Conservation (phyloP, 2,113 vertebrate species). For the Hypanus sabinus region DNA sequence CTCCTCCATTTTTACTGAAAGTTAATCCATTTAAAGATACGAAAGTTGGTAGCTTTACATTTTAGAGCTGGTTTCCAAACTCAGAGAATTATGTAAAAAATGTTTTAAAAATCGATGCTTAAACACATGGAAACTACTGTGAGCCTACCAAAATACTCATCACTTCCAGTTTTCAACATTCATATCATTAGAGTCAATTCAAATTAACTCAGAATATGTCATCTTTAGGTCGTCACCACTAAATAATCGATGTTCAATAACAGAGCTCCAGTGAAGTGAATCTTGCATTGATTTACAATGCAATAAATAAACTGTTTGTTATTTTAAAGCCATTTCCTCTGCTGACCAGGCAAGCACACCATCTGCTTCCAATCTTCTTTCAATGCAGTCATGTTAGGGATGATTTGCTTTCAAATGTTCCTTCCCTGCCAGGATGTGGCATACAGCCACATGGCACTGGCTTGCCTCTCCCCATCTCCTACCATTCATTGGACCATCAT, state of each 20-base stretch:
- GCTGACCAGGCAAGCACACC: not conserved
- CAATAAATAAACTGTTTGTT: not conserved
- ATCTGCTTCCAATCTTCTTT: slow-evolving; percentile 12
- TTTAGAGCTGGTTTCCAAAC: not conserved
- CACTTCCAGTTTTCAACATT: not conserved
- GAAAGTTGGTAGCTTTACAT: not conserved
- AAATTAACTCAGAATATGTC: not conserved
- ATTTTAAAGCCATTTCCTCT: not conserved
- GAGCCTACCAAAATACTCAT: not conserved
- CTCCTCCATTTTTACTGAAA: not conserved
- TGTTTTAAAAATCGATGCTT: not conserved
- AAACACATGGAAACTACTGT: not conserved
- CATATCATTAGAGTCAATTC: not conserved
- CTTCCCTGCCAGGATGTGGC: slow-evolving; percentile 20
- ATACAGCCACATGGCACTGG: not conserved
- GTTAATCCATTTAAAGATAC: not conserved
- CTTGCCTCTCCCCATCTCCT: not conserved
- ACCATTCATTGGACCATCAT: not conserved
- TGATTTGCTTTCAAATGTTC: not conserved
- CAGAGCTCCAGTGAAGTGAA: not conserved
- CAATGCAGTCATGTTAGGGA: not conserved
- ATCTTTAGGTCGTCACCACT: not conserved
- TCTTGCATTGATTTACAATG: not conserved
- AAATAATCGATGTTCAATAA: not conserved
- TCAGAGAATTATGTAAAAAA: not conserved